Conservation (phyloP, 1,140 invertebrate species). For the Paraescarpia echinospica region DNA sequence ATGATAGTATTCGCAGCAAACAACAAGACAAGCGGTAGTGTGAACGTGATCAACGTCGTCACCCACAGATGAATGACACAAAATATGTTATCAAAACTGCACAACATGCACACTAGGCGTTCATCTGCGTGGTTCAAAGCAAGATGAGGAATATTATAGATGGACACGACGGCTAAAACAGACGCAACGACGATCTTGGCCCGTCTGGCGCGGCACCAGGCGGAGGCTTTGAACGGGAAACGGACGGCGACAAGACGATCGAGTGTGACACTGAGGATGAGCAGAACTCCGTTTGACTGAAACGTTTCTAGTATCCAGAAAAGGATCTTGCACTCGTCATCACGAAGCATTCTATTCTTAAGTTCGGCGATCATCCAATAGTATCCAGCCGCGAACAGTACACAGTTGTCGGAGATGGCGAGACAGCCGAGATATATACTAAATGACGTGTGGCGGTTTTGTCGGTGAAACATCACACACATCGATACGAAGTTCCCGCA, state of each 20-base stretch:
- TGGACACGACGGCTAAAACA: neutral
- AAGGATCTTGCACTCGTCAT: neutral
- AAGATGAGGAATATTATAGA: neutral
- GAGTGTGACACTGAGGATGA: conserved; percentile 1
- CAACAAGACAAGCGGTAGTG: neutral
- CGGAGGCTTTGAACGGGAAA: neutral
- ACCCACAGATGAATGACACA: neutral
- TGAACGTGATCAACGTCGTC: neutral
- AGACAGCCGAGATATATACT: neutral
- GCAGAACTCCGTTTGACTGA: neutral
- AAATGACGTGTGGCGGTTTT: conserved; percentile 12
- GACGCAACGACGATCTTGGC: neutral
- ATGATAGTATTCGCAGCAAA: neutral
- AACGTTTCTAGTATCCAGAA: neutral
- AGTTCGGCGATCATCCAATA: neutral
- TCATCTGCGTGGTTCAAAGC: neutral
- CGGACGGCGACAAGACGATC: conserved; percentile 10
- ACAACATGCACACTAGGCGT: neutral
- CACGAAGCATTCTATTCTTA: neutral
- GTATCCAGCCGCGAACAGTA: neutral
- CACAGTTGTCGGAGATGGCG: conserved; percentile 17
- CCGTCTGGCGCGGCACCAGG: neutral
- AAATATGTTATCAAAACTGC: neutral
- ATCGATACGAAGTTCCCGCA: neutral
- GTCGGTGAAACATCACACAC: neutral